Evolutionary conservation across 2,888 invertebrate genomes (phyloP).

Genomic region (Scaptomyza caliginosa): DNA sequence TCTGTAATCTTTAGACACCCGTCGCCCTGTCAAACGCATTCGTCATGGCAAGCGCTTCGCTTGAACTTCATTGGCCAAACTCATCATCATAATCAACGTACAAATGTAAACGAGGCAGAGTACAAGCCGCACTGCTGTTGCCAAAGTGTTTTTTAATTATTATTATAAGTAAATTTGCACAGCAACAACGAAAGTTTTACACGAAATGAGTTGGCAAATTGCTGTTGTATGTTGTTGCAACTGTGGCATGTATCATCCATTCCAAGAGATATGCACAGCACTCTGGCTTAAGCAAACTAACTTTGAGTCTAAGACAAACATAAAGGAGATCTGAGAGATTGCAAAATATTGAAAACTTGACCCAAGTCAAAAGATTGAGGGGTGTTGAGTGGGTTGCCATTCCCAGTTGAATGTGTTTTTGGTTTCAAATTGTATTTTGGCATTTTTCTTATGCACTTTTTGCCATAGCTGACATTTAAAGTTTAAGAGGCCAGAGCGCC

Average conservation of each 20-base stretch:
- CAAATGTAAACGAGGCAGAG: slow-evolving; percentile 40
- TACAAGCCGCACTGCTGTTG: slow-evolving; percentile 31
- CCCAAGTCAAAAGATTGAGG: slow-evolving; percentile 6
- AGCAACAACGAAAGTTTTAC: not conserved
- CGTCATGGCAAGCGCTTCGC: slow-evolving; percentile 41
- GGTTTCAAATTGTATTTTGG: slow-evolving; percentile 24
- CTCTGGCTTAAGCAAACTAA: not conserved
- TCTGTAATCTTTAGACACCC: not conserved
- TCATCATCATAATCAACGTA: slow-evolving; percentile 20
- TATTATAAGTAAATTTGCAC: slow-evolving; percentile 32
- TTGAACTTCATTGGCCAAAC: slow-evolving; percentile 42
- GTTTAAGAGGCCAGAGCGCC: slow-evolving; percentile 73
- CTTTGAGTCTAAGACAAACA: slow-evolving; percentile 1
- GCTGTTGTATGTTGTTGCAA: slow-evolving; percentile 2
- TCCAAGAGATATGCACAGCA: not conserved
- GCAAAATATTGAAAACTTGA: slow-evolving; percentile 30
- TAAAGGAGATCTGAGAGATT: slow-evolving; percentile 4
- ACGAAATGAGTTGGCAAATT: slow-evolving; percentile 21
- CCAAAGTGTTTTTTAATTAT: slow-evolving; percentile 73
- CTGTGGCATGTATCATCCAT: slow-evolving; percentile 2
- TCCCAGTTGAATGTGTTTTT: slow-evolving; percentile 28
- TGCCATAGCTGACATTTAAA: slow-evolving; percentile 74
- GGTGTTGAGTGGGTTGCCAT: slow-evolving; percentile 14
- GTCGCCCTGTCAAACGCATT: slow-evolving; percentile 33
- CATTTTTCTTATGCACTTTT: slow-evolving; percentile 26